Evolutionary conservation across 1,140 invertebrate species (phyloP).

Genomic region (Aleiodes sp.): DNA sequence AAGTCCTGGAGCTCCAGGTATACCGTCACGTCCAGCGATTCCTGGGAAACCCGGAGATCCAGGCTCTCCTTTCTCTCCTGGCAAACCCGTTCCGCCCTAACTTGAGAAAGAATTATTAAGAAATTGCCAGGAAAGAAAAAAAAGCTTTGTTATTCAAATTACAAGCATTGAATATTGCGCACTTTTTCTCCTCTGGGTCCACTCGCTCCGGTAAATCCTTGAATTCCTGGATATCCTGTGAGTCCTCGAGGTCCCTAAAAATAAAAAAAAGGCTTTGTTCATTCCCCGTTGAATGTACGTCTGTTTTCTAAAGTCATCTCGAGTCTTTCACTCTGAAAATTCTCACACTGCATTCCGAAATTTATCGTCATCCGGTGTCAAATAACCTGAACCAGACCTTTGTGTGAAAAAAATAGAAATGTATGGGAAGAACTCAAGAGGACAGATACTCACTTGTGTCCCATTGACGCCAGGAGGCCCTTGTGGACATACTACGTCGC

Average conservation of each 20-base stretch:
- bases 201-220: conserved; percentile 49
- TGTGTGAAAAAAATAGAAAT: background rate
- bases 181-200: conserved; percentile 38
- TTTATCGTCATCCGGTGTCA: background rate
- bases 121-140: background rate
- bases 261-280: background rate
- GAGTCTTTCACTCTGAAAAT: background rate
- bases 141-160: background rate
- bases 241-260: conserved; percentile 48
- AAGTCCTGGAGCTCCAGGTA: conserved; percentile 8
- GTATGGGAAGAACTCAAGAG: background rate
- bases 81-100: conserved; percentile 47
- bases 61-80: conserved; percentile 51
- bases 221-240: conserved; percentile 45
- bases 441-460: conserved; percentile 47
- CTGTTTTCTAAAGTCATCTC: background rate
- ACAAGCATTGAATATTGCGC: background rate
- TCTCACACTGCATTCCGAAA: background rate
- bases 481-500: conserved; percentile 68
- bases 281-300: background rate
- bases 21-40: conserved; percentile 43
- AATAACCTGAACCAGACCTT: background rate
- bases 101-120: background rate
- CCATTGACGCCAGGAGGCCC: conserved; percentile 72
- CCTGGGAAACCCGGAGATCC: conserved; percentile 53